Evolutionary conservation across 2,888 invertebrate genomes (phyloP).

Genomic region (Argyresthia albistria): DNA sequence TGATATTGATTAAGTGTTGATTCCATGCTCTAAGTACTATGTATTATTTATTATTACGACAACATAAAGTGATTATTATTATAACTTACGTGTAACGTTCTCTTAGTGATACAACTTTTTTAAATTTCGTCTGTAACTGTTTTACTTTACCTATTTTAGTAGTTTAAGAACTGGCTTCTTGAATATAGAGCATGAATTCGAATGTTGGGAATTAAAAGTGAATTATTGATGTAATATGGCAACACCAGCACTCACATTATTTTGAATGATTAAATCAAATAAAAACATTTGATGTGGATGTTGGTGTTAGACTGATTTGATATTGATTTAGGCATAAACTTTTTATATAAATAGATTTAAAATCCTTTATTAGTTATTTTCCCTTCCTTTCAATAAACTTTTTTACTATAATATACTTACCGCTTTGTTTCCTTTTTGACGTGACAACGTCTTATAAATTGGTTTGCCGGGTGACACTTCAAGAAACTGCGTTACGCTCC

Average conservation of each 20-base stretch:
- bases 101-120: too few relatives aligned
- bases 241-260: conserved; percentile 35
- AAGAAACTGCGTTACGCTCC: too few relatives aligned
- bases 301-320: conserved; percentile 41
- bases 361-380: conserved; percentile 11
- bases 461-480: too few relatives aligned
- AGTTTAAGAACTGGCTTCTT: too few relatives aligned
- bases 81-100: too few relatives aligned
- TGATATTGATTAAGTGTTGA: background rate
- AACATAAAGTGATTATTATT: too few relatives aligned
- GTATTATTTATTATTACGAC: too few relatives aligned
- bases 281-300: conserved; percentile 30
- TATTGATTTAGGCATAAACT: conserved; percentile 10
- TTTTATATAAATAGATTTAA: conserved; percentile 9
- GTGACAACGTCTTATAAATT: too few relatives aligned
- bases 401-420: conserved; percentile 10
- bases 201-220: background rate
- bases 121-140: too few relatives aligned
- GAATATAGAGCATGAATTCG: too few relatives aligned
- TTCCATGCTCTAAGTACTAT: background rate
- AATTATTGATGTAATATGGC: conserved; percentile 15
- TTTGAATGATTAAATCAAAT: background rate
- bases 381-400: conserved; percentile 11
- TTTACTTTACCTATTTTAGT: too few relatives aligned
- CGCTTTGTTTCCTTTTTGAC: too few relatives aligned